Evolutionary conservation across 2,797 vertebrate genomes (phyloP).

Genomic region (Notamacropus eugenii): DNA sequence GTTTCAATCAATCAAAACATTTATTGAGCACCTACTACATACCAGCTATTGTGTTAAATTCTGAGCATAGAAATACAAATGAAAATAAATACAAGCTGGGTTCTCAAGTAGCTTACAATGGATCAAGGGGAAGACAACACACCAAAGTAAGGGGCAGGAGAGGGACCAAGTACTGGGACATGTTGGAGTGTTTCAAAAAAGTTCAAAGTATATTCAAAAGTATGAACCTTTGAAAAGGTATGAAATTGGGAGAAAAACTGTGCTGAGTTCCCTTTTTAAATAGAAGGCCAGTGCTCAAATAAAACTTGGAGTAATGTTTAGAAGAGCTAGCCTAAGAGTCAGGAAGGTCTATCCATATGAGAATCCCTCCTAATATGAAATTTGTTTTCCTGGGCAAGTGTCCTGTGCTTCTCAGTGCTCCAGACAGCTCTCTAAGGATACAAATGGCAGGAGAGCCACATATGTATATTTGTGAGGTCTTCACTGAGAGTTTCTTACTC

Average conservation of each 20-base stretch:
- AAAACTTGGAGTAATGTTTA: neutral
- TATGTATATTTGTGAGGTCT: neutral
- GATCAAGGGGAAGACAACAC: neutral
- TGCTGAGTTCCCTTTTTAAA: neutral
- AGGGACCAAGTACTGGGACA: neutral
- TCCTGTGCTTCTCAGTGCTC: neutral
- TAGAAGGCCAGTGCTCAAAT: neutral
- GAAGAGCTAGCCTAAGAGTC: neutral
- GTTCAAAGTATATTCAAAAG: neutral
- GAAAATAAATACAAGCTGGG: neutral
- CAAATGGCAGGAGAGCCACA: neutral
- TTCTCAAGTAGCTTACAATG: neutral
- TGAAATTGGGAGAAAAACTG: neutral
- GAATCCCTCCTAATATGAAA: neutral
- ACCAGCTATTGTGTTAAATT: neutral
- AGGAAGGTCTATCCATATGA: neutral
- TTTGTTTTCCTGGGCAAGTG: no score
- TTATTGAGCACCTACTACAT: neutral
- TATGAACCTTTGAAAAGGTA: neutral
- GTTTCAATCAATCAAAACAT: neutral
- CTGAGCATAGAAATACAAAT: neutral
- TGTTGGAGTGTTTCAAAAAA: neutral
- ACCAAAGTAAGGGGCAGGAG: neutral
- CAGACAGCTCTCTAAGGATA: neutral
- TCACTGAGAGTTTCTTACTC: neutral